These are phyloP conservation scores for Trichogramma pretiosum DNA, from an alignment of 1,140 invertebrate species.

Conservation along the genomic window DNA sequence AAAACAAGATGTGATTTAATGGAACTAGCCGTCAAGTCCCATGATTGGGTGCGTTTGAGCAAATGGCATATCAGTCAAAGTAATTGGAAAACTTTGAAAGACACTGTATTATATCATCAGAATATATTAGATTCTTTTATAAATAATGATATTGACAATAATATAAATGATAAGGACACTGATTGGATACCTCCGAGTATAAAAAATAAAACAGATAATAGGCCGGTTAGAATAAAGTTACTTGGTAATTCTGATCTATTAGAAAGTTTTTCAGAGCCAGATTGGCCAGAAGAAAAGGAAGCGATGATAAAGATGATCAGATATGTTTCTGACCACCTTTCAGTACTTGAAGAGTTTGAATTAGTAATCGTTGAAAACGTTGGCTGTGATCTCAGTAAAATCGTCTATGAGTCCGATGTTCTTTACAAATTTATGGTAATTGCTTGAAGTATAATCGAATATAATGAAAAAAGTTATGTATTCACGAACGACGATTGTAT, in stretches of 20 bases:
- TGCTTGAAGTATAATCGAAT: too few species aligned
- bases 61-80: conserved; percentile 77
- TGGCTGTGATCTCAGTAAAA: conserved; percentile 74
- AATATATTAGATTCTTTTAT: conserved; percentile 61
- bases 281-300: conserved; percentile 85
- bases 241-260: conserved; percentile 88
- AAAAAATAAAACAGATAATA: conserved; percentile 40
- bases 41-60: conserved; percentile 74
- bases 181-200: conserved; percentile 60
- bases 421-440: conserved; percentile 77
- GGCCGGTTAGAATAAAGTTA: conserved; percentile 67
- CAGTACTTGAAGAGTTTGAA: conserved; percentile 78
- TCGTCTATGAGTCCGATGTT: conserved; percentile 88
- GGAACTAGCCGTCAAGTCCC: conserved; percentile 62
- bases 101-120: conserved; percentile 75
- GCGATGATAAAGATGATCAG: too few species aligned
- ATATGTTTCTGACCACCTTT: too few species aligned
- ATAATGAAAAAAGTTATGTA: too few species aligned
- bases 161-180: conserved; percentile 45
- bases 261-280: conserved; percentile 84
- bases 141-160: conserved; percentile 39
- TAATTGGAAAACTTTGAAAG: conserved; percentile 70
- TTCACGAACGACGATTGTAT: conserved; percentile 15
- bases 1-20: conserved; percentile 77
- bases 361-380: conserved; percentile 79